Percentiles rank a stretch among this genome's conserved stretches.
Evolutionary conservation across 2,888 invertebrate species (phyloP).

Genomic region (Lucinisca nassula): DNA sequence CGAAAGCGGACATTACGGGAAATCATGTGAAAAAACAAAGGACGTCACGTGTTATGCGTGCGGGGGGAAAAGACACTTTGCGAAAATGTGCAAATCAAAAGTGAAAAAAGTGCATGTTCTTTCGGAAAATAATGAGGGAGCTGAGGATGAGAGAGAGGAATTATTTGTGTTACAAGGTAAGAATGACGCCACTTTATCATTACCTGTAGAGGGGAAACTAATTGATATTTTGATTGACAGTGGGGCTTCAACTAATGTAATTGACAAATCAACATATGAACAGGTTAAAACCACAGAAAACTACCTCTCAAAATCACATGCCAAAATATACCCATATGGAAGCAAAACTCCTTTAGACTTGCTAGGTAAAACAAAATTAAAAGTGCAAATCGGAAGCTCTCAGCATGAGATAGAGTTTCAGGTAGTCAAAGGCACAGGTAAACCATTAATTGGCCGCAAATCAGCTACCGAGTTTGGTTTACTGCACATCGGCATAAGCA

Average conservation of each 20-base stretch:
- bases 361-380: background rate
- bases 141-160: background rate
- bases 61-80: background rate
- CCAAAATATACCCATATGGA: background rate
- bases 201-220: background rate
- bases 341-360: background rate
- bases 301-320: background rate
- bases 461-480: background rate
- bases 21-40: slow-evolving; percentile 2
- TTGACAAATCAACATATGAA: background rate
- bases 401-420: no score
- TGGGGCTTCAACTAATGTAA: background rate
- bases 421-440: no score
- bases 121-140: background rate
- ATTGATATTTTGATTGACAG: slow-evolving; percentile 2
- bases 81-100: background rate
- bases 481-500: background rate
- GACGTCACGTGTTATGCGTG: slow-evolving; percentile 5
- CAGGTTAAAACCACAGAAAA: slow-evolving; percentile 1
- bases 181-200: no score
- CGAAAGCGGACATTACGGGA: background rate
- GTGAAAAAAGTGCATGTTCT: background rate
- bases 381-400: background rate
- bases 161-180: background rate
- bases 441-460: slow-evolving; percentile 11